Evolutionary conservation across 92 coral and sea anemone genomes (phyloP), one percentile per base, ranked within the genome.

Genomic region (Zoanthus sociatus): DNA sequence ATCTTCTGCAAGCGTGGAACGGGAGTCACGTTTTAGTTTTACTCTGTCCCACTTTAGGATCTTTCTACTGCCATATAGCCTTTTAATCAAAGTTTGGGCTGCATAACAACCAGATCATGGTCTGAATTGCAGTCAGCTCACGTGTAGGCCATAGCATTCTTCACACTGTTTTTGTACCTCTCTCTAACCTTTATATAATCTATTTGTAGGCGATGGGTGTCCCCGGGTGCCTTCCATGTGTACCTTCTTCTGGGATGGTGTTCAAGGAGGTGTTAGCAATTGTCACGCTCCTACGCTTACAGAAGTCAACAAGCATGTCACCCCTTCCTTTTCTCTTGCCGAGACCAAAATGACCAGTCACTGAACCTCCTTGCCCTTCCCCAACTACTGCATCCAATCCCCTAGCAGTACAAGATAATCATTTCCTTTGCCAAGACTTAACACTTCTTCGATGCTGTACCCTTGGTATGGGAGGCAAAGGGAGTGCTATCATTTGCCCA

Each of bases 31-130:
- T 73, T 85, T 85, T 26, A 71, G 84, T 71, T 71, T 71, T 26
- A 42, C 84, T 33, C 83, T 68, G 83, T 84, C 73, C 68, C 84
- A 84, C 20, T 73, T 84, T 58, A 73, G 10, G 66, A 84, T 71
- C 88, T 54, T 71, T 66, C 73, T 48, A 71, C 69, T 45, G 10
- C 88, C 45, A 53, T 26, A 46, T 54, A 63, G 53, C 68, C 76
- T 20, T 53, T 82, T 67, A 82, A 32, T 82, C 76, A 9, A 16
- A 82, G 71, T 33, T 63, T 82, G 44, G 45, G 58, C 70, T 82
- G 68, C 87, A 33, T 82, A 30, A 63, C 21, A 17, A 51, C 56
- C 56, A 51, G 56, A 51, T 51, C 26, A 26, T 26, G 26, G 26
- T 26, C 26, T 26, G 26, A 26, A 26, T 26, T 26, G 26, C 26